Base-by-base conservation (phyloP, 2,888 invertebrate species). In the Drosophila buzzatii region DNA sequence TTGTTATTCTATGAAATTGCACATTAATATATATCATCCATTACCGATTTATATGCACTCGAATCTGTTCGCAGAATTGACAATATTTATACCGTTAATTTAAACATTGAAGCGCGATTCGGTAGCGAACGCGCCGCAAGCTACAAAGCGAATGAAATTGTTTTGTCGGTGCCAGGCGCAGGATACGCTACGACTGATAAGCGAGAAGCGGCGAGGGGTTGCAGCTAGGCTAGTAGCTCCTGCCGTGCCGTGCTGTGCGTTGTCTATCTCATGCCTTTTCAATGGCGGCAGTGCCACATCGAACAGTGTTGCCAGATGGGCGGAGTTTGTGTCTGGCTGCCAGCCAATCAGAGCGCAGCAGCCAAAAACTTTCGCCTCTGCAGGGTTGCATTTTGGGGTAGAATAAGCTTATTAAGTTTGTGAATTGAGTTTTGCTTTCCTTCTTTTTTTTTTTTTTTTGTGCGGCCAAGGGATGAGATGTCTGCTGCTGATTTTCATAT, bases 211-310 rank as follows among this genome's bases (percentile, higher is more conserved):
- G n/a, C 45, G 52, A 70, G 73, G 83, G 77, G 72, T 88, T 62
- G 79, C 52, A 52, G 63, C 45, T 23, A 41, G 45, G 23, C 20
- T 7, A 31, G 49, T 2, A 31, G 56, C 53, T 60, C 55, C 55
- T 64, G 27, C 35, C 52, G 33, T 33, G 37, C 16, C 37, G 59
- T 61, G 16, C 42, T 64, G 52, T 27, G 49, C 39, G 42, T 55
- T 39, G 75, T 69, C 44, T 76, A 20, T 72, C 53, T 53, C 31
- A 31, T 10, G 23, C 16, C 67, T 68, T 70, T 65, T 79, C 75
- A 77, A 84, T 87, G 89, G 87, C 84, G 89, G 87, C 84, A 76
- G 79, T 81, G 82, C 70, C 70, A 85, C 73, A 78, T 76, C 76
- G 71, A 68, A 84, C 70, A 70, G 68, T 53, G 73, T 67, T 71